phyloP scores from a whole-genome alignment of 2,113 vertebrate species.

The Axis porcinus region DNA sequence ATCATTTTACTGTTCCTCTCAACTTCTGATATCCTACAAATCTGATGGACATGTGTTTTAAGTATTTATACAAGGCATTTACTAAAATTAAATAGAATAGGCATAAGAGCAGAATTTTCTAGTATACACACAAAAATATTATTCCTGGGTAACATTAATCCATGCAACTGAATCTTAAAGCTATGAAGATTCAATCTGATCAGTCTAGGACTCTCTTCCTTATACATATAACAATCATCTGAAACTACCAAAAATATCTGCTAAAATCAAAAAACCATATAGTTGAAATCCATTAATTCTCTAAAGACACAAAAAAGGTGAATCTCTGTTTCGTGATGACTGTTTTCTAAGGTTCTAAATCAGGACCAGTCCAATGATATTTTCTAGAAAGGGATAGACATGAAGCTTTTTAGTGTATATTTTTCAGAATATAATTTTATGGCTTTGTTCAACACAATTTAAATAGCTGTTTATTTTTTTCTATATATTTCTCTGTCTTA shows the following conservation, averaged over 20 bases:
- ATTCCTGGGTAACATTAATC: background rate
- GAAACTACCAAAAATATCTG: background rate
- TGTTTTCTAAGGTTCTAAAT: background rate
- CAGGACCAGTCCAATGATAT: background rate
- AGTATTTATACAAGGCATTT: background rate
- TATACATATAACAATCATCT: background rate
- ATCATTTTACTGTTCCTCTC: background rate
- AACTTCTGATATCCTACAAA: background rate
- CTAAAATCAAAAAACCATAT: background rate
- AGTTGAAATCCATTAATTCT: background rate
- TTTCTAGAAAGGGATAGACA: background rate
- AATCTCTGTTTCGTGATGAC: background rate
- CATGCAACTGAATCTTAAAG: background rate
- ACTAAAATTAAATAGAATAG: background rate
- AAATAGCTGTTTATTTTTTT: background rate
- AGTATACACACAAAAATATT: background rate
- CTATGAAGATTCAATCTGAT: background rate
- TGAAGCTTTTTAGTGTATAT: background rate
- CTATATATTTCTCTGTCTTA: background rate
- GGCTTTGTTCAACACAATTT: background rate
- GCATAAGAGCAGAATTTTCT: background rate
- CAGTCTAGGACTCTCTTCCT: background rate
- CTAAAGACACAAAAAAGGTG: background rate
- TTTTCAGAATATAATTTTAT: background rate
- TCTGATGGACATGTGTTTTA: background rate